Percentiles rank a stretch among this genome's conserved stretches.
These are phyloP conservation scores for Paraescarpia echinospica DNA, from an alignment of 1,140 invertebrate species.

Conservation along the genomic window DNA sequence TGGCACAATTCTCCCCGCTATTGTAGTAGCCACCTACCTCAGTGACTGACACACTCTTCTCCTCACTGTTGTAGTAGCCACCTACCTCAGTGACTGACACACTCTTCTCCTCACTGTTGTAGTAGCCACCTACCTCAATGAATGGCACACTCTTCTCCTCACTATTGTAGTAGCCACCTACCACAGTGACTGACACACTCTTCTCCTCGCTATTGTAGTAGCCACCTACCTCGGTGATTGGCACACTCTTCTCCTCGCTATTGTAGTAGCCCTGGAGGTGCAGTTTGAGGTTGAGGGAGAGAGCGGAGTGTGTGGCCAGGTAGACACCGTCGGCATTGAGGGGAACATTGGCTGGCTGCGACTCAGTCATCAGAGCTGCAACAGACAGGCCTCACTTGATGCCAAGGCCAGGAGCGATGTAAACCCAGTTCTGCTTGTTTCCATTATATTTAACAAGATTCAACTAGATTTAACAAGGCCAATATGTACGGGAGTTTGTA, in stretches of 20 bases:
- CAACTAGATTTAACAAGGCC: too few relatives aligned
- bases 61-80: too few relatives aligned
- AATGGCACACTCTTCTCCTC: too few relatives aligned
- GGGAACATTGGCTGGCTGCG: slow-evolving; percentile 61
- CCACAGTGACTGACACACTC: slow-evolving; percentile 65
- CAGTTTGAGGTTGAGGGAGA: slow-evolving; percentile 81
- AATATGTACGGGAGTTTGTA: too few relatives aligned
- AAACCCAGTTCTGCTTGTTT: too few relatives aligned
- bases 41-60: slow-evolving; percentile 60
- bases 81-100: too few relatives aligned
- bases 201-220: slow-evolving; percentile 55
- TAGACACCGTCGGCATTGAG: slow-evolving; percentile 95
- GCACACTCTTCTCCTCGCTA: slow-evolving; percentile 59
- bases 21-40: too few relatives aligned
- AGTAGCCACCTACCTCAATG: neutral
- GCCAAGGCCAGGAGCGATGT: too few relatives aligned
- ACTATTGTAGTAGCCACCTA: slow-evolving; percentile 55
- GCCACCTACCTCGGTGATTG: slow-evolving; percentile 66
- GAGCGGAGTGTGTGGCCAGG: slow-evolving; percentile 80
- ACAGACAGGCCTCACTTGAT: neutral
- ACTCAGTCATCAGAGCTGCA: neutral
- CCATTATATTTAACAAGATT: too few relatives aligned
- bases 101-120: too few relatives aligned
- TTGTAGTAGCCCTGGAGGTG: slow-evolving; percentile 77
- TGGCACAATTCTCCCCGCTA: slow-evolving; percentile 57